Evolutionary conservation across 2,797 vertebrate genomes (phyloP).

Genomic region (Cygnus olor): DNA sequence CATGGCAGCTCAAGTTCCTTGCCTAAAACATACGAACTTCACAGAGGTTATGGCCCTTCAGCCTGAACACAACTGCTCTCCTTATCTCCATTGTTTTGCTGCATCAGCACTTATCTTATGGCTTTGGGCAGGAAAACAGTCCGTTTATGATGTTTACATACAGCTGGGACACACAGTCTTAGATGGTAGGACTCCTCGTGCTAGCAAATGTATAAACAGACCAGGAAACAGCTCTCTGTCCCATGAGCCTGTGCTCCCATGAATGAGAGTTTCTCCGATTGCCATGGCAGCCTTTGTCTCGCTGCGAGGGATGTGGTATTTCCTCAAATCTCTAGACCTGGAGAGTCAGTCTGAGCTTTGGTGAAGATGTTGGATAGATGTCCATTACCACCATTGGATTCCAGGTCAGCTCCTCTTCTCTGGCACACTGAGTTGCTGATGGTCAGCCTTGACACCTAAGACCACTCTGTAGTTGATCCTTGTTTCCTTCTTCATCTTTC

Average conservation of each 20-base stretch:
- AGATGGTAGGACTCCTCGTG: neutral
- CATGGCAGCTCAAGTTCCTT: neutral
- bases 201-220: neutral
- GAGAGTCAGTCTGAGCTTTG: neutral
- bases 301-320: neutral
- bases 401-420: neutral
- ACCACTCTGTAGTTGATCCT: fast-evolving
- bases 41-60: neutral
- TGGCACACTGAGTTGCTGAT: neutral
- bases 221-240: neutral
- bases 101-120: slow-evolving; percentile 12
- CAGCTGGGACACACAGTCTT: neutral
- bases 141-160: neutral
- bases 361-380: neutral
- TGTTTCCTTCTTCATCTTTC: neutral
- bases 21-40: neutral
- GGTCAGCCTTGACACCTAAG: neutral
- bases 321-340: neutral
- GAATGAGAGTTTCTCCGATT: neutral
- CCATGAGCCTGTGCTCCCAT: fast-evolving
- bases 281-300: neutral
- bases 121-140: slow-evolving; percentile 27
- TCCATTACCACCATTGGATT: neutral
- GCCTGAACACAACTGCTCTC: neutral
- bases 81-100: neutral